Percentiles rank a stretch among this genome's conserved stretches.
These are phyloP conservation scores for Rhabdornis inornatus DNA, from an alignment of 2,113 vertebrate genomes.

Conservation along the genomic window DNA sequence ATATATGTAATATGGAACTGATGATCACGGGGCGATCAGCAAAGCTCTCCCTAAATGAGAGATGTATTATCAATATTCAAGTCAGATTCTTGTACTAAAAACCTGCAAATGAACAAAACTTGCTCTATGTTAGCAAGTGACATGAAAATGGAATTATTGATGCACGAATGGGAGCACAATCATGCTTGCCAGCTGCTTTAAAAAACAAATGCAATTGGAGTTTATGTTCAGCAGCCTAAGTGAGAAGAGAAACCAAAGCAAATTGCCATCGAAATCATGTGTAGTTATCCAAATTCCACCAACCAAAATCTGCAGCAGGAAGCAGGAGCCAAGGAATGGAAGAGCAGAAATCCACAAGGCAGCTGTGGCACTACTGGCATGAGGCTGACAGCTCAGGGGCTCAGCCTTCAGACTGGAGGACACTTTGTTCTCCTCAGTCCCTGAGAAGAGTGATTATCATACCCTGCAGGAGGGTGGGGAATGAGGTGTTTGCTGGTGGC, in stretches of 20 bases:
- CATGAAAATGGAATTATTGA: slow-evolving; percentile 45
- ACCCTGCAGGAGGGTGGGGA: neutral
- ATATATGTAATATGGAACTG: neutral
- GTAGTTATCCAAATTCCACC: neutral
- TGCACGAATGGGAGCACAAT: neutral
- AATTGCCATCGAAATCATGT: neutral
- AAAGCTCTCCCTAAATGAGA: neutral
- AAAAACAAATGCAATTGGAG: slow-evolving; percentile 9
- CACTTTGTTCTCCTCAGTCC: neutral
- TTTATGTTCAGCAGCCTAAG: slow-evolving; percentile 10
- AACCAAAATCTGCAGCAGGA: neutral
- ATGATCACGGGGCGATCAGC: neutral
- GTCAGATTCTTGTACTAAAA: neutral
- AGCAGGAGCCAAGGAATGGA: neutral
- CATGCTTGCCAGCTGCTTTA: slow-evolving; percentile 11
- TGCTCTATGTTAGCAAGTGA: neutral
- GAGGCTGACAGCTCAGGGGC: neutral
- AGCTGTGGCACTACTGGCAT: neutral
- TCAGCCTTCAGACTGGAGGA: neutral
- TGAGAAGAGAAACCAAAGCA: slow-evolving; percentile 14
- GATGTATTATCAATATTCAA: neutral
- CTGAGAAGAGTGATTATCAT: neutral
- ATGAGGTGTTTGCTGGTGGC: neutral
- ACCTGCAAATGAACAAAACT: neutral
- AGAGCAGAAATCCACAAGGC: neutral